A percentile compares a stretch with the other conserved stretches of the same genome.
Conservation (phyloP, 2,797 vertebrate species). For the Rhynchotus rufescens region DNA sequence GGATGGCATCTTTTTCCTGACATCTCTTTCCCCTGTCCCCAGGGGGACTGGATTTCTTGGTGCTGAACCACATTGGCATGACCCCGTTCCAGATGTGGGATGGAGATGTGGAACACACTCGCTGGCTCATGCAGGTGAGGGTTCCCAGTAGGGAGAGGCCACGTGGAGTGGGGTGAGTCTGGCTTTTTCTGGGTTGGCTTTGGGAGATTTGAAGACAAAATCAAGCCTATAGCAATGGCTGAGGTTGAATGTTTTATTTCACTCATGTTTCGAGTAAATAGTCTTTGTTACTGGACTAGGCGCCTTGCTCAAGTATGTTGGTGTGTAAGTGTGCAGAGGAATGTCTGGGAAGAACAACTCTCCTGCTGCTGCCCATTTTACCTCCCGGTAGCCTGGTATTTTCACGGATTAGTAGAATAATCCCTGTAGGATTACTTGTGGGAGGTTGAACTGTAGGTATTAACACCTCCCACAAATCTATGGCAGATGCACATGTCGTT, state of each 20-base stretch:
- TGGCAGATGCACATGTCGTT: neutral
- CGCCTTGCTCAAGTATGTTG: neutral
- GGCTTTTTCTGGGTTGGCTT: neutral
- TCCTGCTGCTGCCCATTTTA: neutral
- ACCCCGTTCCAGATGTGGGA: conserved; percentile 83
- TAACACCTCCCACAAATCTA: neutral
- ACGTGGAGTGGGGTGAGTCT: no score
- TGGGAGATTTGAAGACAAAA: neutral
- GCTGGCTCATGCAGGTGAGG: conserved; percentile 88
- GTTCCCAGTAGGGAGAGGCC: neutral
- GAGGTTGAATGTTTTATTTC: neutral
- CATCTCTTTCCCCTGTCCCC: neutral
- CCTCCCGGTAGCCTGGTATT: neutral
- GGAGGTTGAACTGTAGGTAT: neutral
- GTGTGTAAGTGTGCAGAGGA: neutral
- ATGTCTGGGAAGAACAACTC: neutral
- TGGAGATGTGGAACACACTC: conserved; percentile 80
- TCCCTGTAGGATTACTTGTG: neutral
- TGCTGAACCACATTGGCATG: conserved; percentile 88
- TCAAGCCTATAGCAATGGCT: neutral
- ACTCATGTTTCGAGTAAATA: neutral
- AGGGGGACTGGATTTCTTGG: conserved; percentile 88
- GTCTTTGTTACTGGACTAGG: neutral
- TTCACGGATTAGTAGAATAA: neutral
- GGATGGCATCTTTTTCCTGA: neutral